Conservation (phyloP, 2,113 vertebrate genomes). For the Girardinichthys multiradiatus region DNA sequence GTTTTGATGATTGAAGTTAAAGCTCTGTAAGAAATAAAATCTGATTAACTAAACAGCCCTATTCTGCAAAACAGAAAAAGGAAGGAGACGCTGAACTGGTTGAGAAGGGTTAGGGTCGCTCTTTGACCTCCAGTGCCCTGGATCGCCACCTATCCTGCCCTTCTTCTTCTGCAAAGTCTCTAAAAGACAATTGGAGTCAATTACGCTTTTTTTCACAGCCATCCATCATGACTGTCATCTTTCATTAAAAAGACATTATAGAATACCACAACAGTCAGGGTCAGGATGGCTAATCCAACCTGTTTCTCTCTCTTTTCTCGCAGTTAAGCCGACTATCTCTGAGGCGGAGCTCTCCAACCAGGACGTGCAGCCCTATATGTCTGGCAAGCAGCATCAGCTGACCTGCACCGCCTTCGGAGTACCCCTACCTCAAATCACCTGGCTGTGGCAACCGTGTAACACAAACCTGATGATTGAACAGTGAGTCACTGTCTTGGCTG, state of each 20-base stretch:
- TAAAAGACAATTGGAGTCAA: constrained; percentile 45
- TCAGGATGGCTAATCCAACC: constrained; percentile 24
- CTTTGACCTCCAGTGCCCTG: constrained; percentile 53
- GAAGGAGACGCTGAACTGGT: too few relatives aligned
- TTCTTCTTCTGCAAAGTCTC: constrained; percentile 38
- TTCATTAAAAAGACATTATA: constrained; percentile 66
- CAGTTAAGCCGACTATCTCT: constrained; percentile 88
- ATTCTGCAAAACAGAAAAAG: too few relatives aligned
- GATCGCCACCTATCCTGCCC: constrained; percentile 53
- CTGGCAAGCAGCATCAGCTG: constrained; percentile 76
- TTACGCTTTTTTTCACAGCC: constrained; percentile 46
- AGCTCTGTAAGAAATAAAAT: too few relatives aligned
- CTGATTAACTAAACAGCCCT: too few relatives aligned
- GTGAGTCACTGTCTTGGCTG: constrained; percentile 64
- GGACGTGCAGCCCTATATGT: constrained; percentile 63
- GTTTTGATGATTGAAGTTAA: constrained; percentile 30
- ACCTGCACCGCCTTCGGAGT: constrained; percentile 82
- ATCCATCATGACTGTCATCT: constrained; percentile 51
- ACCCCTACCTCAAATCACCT: constrained; percentile 81
- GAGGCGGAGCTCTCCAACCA: constrained; percentile 78
- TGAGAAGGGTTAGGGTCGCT: too few relatives aligned
- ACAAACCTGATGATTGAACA: constrained; percentile 21
- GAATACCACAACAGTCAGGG: constrained; percentile 33
- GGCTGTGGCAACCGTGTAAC: constrained; percentile 88
- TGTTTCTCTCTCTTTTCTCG: constrained; percentile 29